Percentiles rank a stretch among this genome's conserved stretches.
Evolutionary conservation across 2,888 invertebrate species (phyloP).

Genomic region (Rhynchonema sp.): DNA sequence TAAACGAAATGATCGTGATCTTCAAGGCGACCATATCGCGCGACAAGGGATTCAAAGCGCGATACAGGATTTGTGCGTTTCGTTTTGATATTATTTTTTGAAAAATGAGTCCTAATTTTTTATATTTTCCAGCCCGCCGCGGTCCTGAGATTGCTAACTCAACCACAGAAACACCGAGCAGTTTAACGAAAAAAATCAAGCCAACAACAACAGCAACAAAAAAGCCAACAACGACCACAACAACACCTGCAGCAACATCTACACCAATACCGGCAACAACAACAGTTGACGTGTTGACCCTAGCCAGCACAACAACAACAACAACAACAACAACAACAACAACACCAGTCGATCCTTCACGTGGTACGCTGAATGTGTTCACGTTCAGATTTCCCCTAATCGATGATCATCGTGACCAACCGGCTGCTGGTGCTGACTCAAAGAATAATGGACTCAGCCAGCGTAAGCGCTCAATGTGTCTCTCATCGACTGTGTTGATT

Average conservation of each 20-base stretch:
- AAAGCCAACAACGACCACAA: background rate
- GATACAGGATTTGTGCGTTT: slow-evolving; percentile 12
- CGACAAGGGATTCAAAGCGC: slow-evolving; percentile 19
- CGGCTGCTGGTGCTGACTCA: too few species aligned
- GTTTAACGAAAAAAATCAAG: too few species aligned
- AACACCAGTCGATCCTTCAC: background rate
- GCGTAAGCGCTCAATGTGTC: too few species aligned
- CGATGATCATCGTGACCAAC: too few species aligned
- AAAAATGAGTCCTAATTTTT: background rate
- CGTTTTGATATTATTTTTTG: background rate
- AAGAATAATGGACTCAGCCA: too few species aligned
- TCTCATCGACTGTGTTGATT: too few species aligned
- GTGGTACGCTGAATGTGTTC: background rate
- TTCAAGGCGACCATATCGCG: slow-evolving; percentile 18
- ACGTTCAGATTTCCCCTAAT: background rate
- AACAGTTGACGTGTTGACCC: background rate
- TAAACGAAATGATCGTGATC: slow-evolving; percentile 76
- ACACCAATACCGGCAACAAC: background rate
- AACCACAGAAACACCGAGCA: too few species aligned
- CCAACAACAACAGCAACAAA: background rate
- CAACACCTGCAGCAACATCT: background rate
- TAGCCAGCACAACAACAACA: background rate
- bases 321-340: background rate
- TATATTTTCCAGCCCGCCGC: too few species aligned
- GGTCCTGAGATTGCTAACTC: too few species aligned